Percentiles rank a stretch among this genome's conserved stretches.
Conservation (phyloP, 2,113 vertebrate species). For the Oreochromis aureus region DNA sequence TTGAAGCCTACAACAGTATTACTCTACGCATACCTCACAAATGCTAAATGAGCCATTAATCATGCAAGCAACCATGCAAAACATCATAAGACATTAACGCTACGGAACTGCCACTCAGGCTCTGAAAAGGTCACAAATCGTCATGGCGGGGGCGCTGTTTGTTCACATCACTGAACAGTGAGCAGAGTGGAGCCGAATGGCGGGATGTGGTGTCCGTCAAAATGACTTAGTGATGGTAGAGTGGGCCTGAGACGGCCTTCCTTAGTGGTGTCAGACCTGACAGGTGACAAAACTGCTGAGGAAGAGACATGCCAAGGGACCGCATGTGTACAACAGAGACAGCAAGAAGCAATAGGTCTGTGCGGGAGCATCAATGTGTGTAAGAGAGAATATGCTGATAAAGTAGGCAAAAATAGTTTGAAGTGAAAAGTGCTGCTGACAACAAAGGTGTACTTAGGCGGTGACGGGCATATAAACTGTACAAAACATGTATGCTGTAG, state of each 20-base stretch:
- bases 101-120: not conserved
- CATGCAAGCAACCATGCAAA: conserved; percentile 3
- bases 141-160: not conserved
- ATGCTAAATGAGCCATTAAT: conserved; percentile 17
- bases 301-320: not conserved
- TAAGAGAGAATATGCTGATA: not conserved
- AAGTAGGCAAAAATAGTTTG: not conserved
- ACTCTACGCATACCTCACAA: not conserved
- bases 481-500: not conserved
- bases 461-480: not conserved
- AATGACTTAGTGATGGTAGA: conserved; percentile 52
- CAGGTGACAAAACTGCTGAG: conserved; percentile 55
- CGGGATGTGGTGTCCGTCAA: conserved; percentile 42
- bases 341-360: not conserved
- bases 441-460: not conserved
- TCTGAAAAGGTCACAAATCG: conserved; percentile 43
- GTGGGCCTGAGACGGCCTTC: conserved; percentile 16
- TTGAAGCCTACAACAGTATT: not conserved
- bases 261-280: conserved; percentile 34
- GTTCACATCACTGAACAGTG: conserved; percentile 38
- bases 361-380: not conserved
- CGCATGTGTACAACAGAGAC: not conserved
- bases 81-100: not conserved
- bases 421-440: not conserved
- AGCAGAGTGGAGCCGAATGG: conserved; percentile 19